Percentiles rank a stretch among this genome's conserved stretches.
phyloP scores from a whole-genome alignment of 2,888 invertebrate genomes.

The Drosophila kokeensis region DNA sequence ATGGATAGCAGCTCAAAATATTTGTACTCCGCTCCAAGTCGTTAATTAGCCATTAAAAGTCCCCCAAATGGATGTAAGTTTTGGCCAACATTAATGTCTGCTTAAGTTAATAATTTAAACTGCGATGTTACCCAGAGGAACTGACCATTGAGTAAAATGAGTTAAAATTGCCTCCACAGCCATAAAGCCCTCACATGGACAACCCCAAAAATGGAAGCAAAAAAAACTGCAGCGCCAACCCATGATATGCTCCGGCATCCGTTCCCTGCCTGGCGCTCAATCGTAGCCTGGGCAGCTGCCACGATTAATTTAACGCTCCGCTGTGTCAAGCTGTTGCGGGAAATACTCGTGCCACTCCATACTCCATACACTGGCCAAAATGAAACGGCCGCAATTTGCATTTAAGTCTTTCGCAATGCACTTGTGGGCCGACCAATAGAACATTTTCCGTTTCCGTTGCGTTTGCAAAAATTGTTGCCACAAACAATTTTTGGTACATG shows the following conservation, averaged over 20 bases:
- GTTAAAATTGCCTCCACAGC: constrained; percentile 40
- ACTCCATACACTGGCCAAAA: constrained; percentile 35
- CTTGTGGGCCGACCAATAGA: constrained; percentile 68
- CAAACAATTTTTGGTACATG: constrained; percentile 12
- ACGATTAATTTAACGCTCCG: constrained; percentile 84
- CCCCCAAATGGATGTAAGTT: constrained; percentile 35
- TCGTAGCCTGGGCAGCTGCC: constrained; percentile 56
- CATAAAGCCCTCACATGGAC: constrained; percentile 38
- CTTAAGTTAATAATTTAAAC: constrained; percentile 73
- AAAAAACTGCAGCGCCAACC: not conserved
- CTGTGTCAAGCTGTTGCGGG: constrained; percentile 78
- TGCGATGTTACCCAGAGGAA: constrained; percentile 69
- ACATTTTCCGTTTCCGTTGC: constrained; percentile 78
- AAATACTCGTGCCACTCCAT: constrained; percentile 6
- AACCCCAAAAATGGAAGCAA: constrained; percentile 25
- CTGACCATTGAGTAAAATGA: constrained; percentile 7
- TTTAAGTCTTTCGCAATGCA: constrained; percentile 43
- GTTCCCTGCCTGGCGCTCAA: constrained; percentile 7
- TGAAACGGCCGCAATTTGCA: constrained; percentile 33
- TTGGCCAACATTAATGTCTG: constrained; percentile 56
- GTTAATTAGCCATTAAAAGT: constrained; percentile 45
- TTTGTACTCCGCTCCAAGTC: constrained; percentile 1
- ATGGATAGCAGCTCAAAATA: not conserved
- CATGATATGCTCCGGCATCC: constrained; percentile 2
- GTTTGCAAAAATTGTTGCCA: constrained; percentile 65